These are phyloP conservation scores for Triplophysa bombifrons DNA, from an alignment of 2,797 vertebrate genomes.

Conservation along the genomic window DNA sequence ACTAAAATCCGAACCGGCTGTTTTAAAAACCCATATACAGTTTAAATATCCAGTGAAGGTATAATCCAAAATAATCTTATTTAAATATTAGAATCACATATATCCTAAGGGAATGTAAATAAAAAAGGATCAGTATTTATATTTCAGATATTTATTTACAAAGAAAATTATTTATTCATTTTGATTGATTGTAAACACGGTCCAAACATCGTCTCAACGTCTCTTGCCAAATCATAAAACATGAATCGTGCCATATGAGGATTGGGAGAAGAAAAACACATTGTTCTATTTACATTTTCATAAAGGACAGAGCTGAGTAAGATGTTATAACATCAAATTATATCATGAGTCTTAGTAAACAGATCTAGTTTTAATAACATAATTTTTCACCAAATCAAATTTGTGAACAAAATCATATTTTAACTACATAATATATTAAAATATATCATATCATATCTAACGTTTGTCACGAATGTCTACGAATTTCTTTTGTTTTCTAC, in stretches of 20 bases:
- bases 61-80: slow-evolving; percentile 37
- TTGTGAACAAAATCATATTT: slow-evolving; percentile 42
- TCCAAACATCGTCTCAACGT: slow-evolving; percentile 43
- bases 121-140: slow-evolving; percentile 44
- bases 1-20: slow-evolving; percentile 13
- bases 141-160: slow-evolving; percentile 57
- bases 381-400: slow-evolving; percentile 32
- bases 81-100: slow-evolving; percentile 39
- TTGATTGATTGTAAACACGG: slow-evolving; percentile 46
- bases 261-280: background rate
- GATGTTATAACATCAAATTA: slow-evolving; percentile 20
- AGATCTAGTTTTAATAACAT: slow-evolving; percentile 45
- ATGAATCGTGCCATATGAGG: slow-evolving; percentile 61
- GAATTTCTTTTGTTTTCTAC: slow-evolving; percentile 57
- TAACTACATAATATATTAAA: slow-evolving; percentile 45
- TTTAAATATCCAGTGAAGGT: slow-evolving; percentile 42
- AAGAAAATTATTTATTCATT: slow-evolving; percentile 47
- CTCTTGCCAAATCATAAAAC: slow-evolving; percentile 59
- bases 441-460: slow-evolving; percentile 27
- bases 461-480: slow-evolving; percentile 43
- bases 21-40: slow-evolving; percentile 41
- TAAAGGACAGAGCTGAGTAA: slow-evolving; percentile 32
- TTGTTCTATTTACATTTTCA: slow-evolving; percentile 42
- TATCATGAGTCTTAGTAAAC: slow-evolving; percentile 27
- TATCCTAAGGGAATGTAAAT: slow-evolving; percentile 44